A percentile compares a stretch with the other conserved stretches of the same genome.
Conservation (phyloP, 2,888 invertebrate species). For the Chloroclystis v-ata region DNA sequence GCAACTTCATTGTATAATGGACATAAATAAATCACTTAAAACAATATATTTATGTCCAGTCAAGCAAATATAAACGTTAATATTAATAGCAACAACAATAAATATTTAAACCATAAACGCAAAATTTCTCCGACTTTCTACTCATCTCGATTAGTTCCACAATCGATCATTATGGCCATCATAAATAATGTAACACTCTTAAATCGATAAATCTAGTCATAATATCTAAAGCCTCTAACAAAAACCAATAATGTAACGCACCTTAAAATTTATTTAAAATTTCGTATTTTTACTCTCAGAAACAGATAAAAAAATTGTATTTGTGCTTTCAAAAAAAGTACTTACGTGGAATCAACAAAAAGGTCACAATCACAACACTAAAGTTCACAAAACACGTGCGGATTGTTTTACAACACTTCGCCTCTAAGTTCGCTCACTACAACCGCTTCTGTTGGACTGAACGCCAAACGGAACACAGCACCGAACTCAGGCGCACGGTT, state of each 20-base stretch:
- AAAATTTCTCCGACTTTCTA: slow-evolving; percentile 29
- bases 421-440: slow-evolving; percentile 70
- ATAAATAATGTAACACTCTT: slow-evolving; percentile 8
- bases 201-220: no score
- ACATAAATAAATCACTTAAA: no score
- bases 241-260: no score
- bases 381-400: slow-evolving; percentile 52
- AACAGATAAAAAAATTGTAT: no score
- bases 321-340: no score
- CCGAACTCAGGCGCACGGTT: slow-evolving; percentile 64
- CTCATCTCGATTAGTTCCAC: slow-evolving; percentile 12
- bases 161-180: neutral
- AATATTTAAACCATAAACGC: neutral
- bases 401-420: slow-evolving; percentile 36
- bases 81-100: neutral
- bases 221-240: neutral
- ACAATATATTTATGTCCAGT: no score
- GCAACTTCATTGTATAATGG: no score
- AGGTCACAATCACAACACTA: slow-evolving; percentile 60
- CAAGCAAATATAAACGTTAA: no score
- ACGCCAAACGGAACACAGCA: slow-evolving; percentile 61
- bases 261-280: no score
- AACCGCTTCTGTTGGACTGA: slow-evolving; percentile 71
- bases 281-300: no score
- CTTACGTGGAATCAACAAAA: slow-evolving; percentile 42